These are phyloP conservation scores for Percopsis transmontana DNA, from an alignment of 2,113 vertebrate genomes.

Conservation along the genomic window DNA sequence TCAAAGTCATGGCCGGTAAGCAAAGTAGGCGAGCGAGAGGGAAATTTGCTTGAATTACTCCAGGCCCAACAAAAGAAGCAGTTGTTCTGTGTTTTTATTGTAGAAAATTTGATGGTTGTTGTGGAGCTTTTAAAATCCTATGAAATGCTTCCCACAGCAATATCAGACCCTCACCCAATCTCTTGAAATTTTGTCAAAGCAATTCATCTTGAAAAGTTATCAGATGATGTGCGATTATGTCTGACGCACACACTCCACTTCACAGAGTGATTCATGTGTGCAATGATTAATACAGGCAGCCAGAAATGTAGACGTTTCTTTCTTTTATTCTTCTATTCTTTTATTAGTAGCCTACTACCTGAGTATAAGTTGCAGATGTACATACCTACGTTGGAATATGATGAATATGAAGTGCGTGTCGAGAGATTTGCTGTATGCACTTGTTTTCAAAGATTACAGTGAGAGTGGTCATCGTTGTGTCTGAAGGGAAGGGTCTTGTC, in stretches of 20 bases:
- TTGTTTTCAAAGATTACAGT: too few relatives aligned
- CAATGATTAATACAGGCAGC: not conserved
- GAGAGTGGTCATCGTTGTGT: not conserved
- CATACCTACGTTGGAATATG: too few relatives aligned
- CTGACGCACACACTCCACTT: not conserved
- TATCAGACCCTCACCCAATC: too few relatives aligned
- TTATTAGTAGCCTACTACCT: too few relatives aligned
- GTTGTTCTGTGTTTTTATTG: not conserved
- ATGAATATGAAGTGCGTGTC: too few relatives aligned
- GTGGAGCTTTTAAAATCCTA: too few relatives aligned
- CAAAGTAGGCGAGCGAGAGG: not conserved
- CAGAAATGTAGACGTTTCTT: not conserved
- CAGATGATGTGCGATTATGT: not conserved
- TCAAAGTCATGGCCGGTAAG: constrained; percentile 26
- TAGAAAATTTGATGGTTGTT: not conserved
- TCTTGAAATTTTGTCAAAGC: too few relatives aligned
- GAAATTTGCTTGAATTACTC: not conserved
- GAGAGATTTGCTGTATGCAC: too few relatives aligned
- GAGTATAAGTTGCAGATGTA: too few relatives aligned
- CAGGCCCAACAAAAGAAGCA: not conserved
- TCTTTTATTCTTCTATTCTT: not conserved
- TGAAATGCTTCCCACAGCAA: too few relatives aligned
- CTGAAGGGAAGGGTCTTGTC: constrained; percentile 5
- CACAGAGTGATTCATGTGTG: not conserved
- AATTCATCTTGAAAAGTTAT: too few relatives aligned